These are phyloP conservation scores for Tetranychus cinnabarinus DNA, from an alignment of 1,140 invertebrate genomes.

Conservation along the genomic window DNA sequence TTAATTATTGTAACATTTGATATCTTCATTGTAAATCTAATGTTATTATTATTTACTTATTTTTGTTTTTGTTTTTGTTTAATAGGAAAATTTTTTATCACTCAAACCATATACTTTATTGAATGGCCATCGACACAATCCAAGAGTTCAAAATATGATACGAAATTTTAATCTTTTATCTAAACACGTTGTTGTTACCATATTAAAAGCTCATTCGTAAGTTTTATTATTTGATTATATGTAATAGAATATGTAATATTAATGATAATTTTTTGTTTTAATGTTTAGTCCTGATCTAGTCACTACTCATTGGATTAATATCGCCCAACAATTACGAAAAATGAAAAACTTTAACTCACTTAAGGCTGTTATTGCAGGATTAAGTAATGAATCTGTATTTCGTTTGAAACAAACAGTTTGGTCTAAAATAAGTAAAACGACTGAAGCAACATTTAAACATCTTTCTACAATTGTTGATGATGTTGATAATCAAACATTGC, in stretches of 20 bases:
- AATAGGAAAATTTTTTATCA: constrained; percentile 9
- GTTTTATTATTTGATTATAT: neutral
- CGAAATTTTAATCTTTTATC: constrained; percentile 11
- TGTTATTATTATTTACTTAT: neutral
- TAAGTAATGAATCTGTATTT: constrained; percentile 12
- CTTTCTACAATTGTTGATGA: constrained; percentile 11
- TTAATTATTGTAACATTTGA: neutral
- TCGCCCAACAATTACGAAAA: constrained; percentile 8
- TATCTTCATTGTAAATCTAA: neutral
- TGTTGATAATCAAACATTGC: constrained; percentile 11
- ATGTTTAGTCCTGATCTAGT: constrained; percentile 5
- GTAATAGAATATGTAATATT: neutral
- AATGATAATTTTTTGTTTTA: neutral
- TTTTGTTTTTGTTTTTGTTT: neutral
- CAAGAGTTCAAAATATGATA: constrained; percentile 8
- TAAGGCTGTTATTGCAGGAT: constrained; percentile 9
- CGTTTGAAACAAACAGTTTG: constrained; percentile 9
- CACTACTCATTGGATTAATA: constrained; percentile 9
- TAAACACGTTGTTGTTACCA: constrained; percentile 10
- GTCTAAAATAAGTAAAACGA: constrained; percentile 3
- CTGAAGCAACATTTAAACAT: constrained; percentile 4
- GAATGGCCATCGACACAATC: neutral
- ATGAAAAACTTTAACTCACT: constrained; percentile 12
- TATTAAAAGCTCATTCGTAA: constrained; percentile 7
- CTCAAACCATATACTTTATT: constrained; percentile 9